These are phyloP conservation scores for Ondatra zibethicus DNA, from an alignment of 2,113 vertebrate genomes.

Conservation along the genomic window DNA sequence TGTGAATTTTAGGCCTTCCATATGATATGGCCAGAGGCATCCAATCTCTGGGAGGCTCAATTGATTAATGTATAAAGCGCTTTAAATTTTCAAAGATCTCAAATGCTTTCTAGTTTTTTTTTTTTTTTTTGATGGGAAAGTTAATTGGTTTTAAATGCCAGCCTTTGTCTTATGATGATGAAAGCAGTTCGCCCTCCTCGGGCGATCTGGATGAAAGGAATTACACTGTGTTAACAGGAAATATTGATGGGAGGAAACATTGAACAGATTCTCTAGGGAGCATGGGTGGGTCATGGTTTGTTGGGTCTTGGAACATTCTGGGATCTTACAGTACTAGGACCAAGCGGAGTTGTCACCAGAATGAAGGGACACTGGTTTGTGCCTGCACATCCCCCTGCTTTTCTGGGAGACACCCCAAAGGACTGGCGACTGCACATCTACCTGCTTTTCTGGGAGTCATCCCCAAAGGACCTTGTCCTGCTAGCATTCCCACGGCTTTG, in stretches of 20 bases:
- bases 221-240: slow-evolving; percentile 53
- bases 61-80: slow-evolving; percentile 48
- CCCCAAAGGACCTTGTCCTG: not conserved
- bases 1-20: slow-evolving; percentile 11
- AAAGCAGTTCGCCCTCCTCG: slow-evolving; percentile 9
- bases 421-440: not conserved
- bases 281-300: slow-evolving; percentile 47
- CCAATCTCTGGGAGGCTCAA: not conserved
- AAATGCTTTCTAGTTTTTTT: slow-evolving; percentile 41
- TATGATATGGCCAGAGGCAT: slow-evolving; percentile 13
- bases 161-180: slow-evolving; percentile 42
- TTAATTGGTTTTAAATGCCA: slow-evolving; percentile 71
- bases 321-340: not conserved
- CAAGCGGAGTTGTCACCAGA: slow-evolving; percentile 40
- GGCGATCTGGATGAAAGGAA: slow-evolving; percentile 52
- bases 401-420: not conserved
- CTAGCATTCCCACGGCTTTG: not conserved
- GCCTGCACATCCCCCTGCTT: not conserved
- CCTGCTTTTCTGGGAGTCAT: slow-evolving; percentile 24
- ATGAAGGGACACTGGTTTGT: slow-evolving; percentile 6
- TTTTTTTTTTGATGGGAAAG: slow-evolving; percentile 48
- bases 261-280: slow-evolving; percentile 8
- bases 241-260: not conserved
- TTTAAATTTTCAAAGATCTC: slow-evolving; percentile 59
- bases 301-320: not conserved